A percentile compares a stretch with the other conserved stretches of the same genome.
Evolutionary conservation across 2,797 vertebrate species (phyloP).

Genomic region (Pantherophis alleghaniensis): DNA sequence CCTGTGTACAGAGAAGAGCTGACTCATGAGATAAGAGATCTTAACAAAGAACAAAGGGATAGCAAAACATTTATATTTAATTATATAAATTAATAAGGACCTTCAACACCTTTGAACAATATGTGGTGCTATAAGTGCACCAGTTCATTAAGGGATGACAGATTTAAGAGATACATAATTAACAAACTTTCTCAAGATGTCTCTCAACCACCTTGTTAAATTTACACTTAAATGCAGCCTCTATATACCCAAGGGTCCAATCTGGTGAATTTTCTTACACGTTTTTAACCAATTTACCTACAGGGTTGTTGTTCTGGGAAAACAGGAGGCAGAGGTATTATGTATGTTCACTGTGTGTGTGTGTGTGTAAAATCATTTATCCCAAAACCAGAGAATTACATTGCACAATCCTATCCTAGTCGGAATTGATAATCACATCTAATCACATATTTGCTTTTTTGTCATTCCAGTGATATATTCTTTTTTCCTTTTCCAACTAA

Average conservation of each 20-base stretch:
- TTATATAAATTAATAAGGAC: not conserved
- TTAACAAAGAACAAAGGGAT: not conserved
- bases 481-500: not conserved
- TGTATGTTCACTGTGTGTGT: not conserved
- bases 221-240: not conserved
- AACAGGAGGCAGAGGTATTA: not conserved
- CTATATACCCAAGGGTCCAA: not conserved
- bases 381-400: not conserved
- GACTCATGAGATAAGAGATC: not conserved
- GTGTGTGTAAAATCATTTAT: not conserved
- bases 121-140: not conserved
- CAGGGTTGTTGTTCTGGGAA: not conserved
- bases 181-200: not conserved
- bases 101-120: not conserved
- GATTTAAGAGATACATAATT: not conserved
- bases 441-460: not conserved
- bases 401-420: not conserved
- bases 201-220: not conserved
- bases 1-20: not conserved
- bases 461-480: not conserved
- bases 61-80: not conserved
- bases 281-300: not conserved
- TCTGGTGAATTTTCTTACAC: not conserved
- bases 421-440: not conserved
- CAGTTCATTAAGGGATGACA: not conserved